A percentile compares a stretch with the other conserved stretches of the same genome.
Conservation (phyloP, 2,113 vertebrate genomes). For the Bombycilla garrulus region DNA sequence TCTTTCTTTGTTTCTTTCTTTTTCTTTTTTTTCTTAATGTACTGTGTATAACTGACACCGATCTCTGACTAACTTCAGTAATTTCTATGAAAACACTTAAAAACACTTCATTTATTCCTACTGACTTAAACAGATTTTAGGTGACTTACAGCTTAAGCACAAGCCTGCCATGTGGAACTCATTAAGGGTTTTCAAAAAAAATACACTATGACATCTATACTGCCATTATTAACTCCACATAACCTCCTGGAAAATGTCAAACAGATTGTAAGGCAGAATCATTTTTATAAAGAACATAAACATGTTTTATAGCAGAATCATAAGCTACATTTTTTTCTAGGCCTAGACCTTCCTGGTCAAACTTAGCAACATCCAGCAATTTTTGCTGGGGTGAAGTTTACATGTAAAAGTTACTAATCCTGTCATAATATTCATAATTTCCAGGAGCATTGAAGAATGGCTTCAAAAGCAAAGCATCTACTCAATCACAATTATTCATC, state of each 20-base stretch:
- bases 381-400: neutral
- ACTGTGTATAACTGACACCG: neutral
- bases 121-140: neutral
- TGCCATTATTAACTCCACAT: neutral
- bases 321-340: neutral
- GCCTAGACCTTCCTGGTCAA: neutral
- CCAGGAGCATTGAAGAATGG: neutral
- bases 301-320: neutral
- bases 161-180: neutral
- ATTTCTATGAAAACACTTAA: neutral
- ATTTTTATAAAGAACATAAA: neutral
- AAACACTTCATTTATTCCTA: neutral
- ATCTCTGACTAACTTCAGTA: neutral
- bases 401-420: neutral
- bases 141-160: neutral
- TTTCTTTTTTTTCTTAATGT: neutral
- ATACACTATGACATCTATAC: neutral
- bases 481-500: neutral
- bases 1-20: neutral
- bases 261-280: neutral
- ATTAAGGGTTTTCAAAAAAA: conserved; percentile 4
- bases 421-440: neutral
- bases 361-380: neutral
- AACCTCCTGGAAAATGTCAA: conserved; percentile 27
- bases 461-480: neutral